Conservation (phyloP, 1,140 invertebrate genomes). For the Magallana gigas region DNA sequence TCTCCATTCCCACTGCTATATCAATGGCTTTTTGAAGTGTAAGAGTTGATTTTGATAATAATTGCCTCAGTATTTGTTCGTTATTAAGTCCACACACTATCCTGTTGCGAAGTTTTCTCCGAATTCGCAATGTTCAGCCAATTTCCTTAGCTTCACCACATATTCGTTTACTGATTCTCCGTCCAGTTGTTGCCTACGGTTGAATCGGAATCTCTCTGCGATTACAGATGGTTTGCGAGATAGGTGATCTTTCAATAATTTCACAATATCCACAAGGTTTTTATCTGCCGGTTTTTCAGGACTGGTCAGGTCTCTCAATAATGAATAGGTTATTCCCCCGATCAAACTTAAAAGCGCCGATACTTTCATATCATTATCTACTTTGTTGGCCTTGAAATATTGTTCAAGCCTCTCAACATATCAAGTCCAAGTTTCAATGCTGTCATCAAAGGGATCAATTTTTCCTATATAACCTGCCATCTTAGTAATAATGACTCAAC, state of each 20-base stretch:
- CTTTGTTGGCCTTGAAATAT: slow-evolving; percentile 54
- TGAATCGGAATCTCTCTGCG: neutral
- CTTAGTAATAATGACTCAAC: neutral
- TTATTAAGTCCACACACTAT: slow-evolving; percentile 36
- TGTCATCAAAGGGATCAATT: slow-evolving; percentile 42
- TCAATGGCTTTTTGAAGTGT: slow-evolving; percentile 50
- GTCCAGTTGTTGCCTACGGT: neutral
- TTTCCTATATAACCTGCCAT: slow-evolving; percentile 46
- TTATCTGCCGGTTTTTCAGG: slow-evolving; percentile 46
- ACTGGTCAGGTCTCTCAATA: slow-evolving; percentile 43
- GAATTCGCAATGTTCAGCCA: slow-evolving; percentile 40
- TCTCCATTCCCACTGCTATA: slow-evolving; percentile 52
- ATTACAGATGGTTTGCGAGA: slow-evolving; percentile 1
- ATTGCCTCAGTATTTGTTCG: slow-evolving; percentile 36
- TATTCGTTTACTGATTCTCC: neutral
- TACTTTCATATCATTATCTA: slow-evolving; percentile 46
- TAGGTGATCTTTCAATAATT: slow-evolving; percentile 23
- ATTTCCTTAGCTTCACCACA: neutral
- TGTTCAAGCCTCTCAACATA: slow-evolving; percentile 56
- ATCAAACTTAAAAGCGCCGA: slow-evolving; percentile 45
- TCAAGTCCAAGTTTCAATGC: slow-evolving; percentile 53
- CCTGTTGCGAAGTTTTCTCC: slow-evolving; percentile 6
- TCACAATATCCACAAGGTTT: slow-evolving; percentile 30
- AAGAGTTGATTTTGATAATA: slow-evolving; percentile 38
- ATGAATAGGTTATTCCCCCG: slow-evolving; percentile 51